Conservation (phyloP, 1,140 invertebrate genomes). For the Drosophila ambigua region DNA sequence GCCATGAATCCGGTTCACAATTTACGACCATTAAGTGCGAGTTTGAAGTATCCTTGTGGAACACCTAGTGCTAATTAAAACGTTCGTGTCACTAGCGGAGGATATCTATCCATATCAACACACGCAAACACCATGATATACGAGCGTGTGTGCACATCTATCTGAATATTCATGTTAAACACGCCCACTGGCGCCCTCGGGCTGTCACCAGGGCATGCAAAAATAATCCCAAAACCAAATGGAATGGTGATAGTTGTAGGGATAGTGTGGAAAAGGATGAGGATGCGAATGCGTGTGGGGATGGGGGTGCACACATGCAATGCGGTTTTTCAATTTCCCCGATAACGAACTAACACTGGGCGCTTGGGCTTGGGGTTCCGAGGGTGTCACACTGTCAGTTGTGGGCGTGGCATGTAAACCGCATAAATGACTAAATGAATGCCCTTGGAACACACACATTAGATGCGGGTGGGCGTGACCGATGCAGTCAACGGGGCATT, state of each 20-base stretch:
- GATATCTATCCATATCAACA: slow-evolving; percentile 40
- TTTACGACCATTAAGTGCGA: slow-evolving; percentile 9
- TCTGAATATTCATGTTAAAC: slow-evolving; percentile 48
- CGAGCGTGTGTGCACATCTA: slow-evolving; percentile 13
- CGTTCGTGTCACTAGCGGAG: slow-evolving; percentile 33
- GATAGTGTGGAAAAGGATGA: background rate
- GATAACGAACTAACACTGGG: slow-evolving; percentile 33
- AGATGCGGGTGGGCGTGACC: slow-evolving; percentile 31
- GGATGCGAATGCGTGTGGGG: background rate
- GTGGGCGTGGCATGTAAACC: slow-evolving; percentile 31
- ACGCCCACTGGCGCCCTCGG: slow-evolving; percentile 34
- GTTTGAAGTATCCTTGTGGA: slow-evolving; percentile 23
- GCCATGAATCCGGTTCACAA: slow-evolving; percentile 10
- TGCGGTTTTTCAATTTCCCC: slow-evolving; percentile 57
- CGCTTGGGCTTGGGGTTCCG: background rate
- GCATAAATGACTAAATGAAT: slow-evolving; percentile 67
- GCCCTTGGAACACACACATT: slow-evolving; percentile 42
- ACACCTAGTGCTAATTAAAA: slow-evolving; percentile 40
- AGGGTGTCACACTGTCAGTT: background rate
- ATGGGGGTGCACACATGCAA: slow-evolving; percentile 44
- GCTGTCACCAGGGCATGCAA: slow-evolving; percentile 19
- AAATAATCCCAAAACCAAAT: slow-evolving; percentile 44
- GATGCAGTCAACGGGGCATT: slow-evolving; percentile 43
- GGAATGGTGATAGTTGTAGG: background rate
- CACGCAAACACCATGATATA: slow-evolving; percentile 5